Conservation (phyloP, 2,797 vertebrate species). For the Rhynchonycteris naso region DNA sequence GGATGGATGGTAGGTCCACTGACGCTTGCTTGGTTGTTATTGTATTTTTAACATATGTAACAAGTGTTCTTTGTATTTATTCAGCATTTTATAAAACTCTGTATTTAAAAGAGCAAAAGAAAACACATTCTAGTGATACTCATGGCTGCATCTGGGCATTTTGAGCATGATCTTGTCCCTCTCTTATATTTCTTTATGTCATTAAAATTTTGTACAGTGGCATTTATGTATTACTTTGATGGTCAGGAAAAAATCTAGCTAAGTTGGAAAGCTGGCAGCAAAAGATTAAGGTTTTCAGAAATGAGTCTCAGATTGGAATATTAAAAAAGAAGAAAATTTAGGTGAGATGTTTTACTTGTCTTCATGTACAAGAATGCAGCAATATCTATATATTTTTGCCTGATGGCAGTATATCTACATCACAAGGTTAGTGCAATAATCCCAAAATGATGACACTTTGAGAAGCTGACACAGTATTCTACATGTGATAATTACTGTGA, state of each 20-base stretch:
- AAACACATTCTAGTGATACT: background rate
- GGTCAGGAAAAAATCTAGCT: background rate
- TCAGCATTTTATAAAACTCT: background rate
- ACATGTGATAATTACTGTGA: background rate
- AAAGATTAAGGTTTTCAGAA: slow-evolving; percentile 34
- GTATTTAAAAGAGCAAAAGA: background rate
- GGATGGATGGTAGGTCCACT: background rate
- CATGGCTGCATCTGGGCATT: background rate
- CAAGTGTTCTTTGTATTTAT: slow-evolving; percentile 5
- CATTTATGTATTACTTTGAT: background rate
- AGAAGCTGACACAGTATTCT: background rate
- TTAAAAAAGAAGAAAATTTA: background rate
- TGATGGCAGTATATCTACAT: background rate
- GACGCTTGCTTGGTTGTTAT: background rate
- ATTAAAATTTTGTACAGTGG: background rate
- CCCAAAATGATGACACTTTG: background rate
- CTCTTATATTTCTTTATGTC: background rate
- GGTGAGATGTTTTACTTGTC: background rate
- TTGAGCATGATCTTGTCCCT: background rate
- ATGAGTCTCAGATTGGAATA: background rate
- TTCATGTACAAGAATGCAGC: background rate
- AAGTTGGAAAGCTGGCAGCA: slow-evolving; percentile 33
- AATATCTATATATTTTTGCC: background rate
- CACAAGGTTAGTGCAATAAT: background rate
- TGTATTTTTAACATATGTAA: background rate